Evolutionary conservation across 2,888 invertebrate genomes (phyloP).

Genomic region (Brachyopa scutellaris): DNA sequence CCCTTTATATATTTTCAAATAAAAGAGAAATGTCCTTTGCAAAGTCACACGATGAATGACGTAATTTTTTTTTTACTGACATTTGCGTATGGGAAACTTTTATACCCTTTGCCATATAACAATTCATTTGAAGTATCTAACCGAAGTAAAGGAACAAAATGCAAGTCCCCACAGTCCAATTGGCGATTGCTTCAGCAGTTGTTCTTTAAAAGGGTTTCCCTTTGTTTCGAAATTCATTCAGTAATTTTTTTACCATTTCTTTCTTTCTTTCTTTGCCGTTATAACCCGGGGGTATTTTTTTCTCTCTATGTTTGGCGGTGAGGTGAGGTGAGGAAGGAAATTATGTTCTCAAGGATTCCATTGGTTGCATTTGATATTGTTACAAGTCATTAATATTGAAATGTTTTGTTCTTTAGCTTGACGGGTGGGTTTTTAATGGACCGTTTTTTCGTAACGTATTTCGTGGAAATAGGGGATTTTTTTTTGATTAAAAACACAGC

Average conservation of each 20-base stretch:
- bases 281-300: not conserved
- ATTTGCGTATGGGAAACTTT: slow-evolving; percentile 36
- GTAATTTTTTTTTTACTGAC: not conserved
- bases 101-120: not conserved
- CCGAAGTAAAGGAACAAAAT: slow-evolving; percentile 3
- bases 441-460: not conserved
- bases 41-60: slow-evolving; percentile 36
- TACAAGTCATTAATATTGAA: slow-evolving; percentile 33
- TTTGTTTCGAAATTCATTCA: slow-evolving; percentile 35
- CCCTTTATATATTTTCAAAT: not conserved
- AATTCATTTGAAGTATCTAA: slow-evolving; percentile 21
- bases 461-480: not conserved
- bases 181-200: not conserved
- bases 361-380: slow-evolving; percentile 30
- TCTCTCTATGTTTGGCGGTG: not conserved
- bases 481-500: no score
- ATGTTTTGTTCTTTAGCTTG: slow-evolving; percentile 13
- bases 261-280: slow-evolving; percentile 1
- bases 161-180: not conserved
- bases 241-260: no score
- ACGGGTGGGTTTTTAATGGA: slow-evolving; percentile 18
- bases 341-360: slow-evolving; percentile 34
- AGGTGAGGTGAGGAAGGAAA: slow-evolving; percentile 3
- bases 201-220: slow-evolving; percentile 18
- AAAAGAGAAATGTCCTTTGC: slow-evolving; percentile 22